A percentile compares a stretch with the other conserved stretches of the same genome.
Evolutionary conservation across 2,797 vertebrate genomes (phyloP).

Genomic region (Clarias laeviceps): DNA sequence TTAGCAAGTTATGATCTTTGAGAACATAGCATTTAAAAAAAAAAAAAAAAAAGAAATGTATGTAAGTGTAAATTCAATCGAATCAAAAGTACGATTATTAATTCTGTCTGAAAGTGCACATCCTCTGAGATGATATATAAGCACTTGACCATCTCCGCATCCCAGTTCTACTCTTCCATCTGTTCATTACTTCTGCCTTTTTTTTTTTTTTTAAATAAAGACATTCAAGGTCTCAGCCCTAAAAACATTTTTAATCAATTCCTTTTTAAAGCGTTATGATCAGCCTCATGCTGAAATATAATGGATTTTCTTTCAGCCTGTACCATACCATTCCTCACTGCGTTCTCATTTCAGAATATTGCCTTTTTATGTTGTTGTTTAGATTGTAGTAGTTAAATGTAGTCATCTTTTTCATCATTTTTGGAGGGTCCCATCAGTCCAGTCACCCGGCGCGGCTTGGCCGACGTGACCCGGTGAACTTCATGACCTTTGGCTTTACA

Average conservation of each 20-base stretch:
- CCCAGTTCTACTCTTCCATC: not conserved
- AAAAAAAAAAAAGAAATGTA: no score
- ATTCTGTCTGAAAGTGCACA: not conserved
- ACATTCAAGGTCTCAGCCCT: no score
- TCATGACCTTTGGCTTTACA: constrained; percentile 33
- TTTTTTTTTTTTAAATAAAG: not conserved
- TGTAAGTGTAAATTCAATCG: not conserved
- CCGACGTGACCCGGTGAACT: not conserved
- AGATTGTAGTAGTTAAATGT: not conserved
- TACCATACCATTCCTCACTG: not conserved
- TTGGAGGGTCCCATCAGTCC: not conserved
- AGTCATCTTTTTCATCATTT: not conserved
- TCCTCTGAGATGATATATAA: not conserved
- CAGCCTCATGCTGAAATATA: not conserved
- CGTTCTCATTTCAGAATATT: not conserved
- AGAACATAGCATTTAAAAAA: not conserved
- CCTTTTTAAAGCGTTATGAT: not conserved
- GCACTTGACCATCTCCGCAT: not conserved
- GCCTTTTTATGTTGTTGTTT: not conserved
- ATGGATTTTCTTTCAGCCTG: not conserved
- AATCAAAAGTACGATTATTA: not conserved
- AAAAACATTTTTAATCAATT: not conserved
- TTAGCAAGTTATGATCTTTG: not conserved
- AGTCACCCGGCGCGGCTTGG: not conserved
- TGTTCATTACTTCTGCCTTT: not conserved